Base-by-base conservation (phyloP, 2,113 vertebrate species). In the Erpornis zantholeuca region DNA sequence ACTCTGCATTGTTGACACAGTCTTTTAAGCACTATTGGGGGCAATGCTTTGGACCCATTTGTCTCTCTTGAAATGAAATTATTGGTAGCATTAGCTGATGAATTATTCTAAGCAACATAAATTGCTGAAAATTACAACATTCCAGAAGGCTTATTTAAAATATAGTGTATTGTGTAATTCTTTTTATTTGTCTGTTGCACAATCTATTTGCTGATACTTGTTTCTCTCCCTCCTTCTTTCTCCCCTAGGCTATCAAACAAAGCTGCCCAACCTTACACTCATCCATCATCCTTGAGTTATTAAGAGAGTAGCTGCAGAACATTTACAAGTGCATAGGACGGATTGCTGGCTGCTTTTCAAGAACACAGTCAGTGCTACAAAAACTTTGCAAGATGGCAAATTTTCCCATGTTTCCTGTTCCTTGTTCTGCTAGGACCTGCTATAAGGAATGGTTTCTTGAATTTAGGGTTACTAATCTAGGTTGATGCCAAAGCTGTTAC, bases 201-300 rank as follows among this genome's bases (percentile, higher is more conserved):
- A 98, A 97, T 96, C 79, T 95, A 94, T 97, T 97, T 95, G 94
- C 97, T 96, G 92, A 92, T 93, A 81, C 93, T 93, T 93, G 70
- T 88, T 97, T 94, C 88, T 63, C 53, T 96, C 93, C 76, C 85
- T 89, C 78, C 89, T 63, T 75, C 64, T 63, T 84, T 96, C 82
- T 86, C 96, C 96, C 93, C 40, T 33, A 93, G 96, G 96, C 94
- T 94, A 94, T 88, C 90, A 95, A 93, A 95, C 94, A 95, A 93
- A 96, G 88, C 94, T 96, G 79, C 95, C 92, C 92, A 90, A 88
- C 85, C 88, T 95, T 92, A 95, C 89, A 91, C 49, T 82, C 88
- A 96, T 97, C 97, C 89, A 92, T 97, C 97, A 98, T 85, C 76
- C 63, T 45, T 53, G 79, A 95, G 75, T 96, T 91, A 91, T 70